Conservation (phyloP, 2,113 vertebrate species). For the Catharus fuscescens region DNA sequence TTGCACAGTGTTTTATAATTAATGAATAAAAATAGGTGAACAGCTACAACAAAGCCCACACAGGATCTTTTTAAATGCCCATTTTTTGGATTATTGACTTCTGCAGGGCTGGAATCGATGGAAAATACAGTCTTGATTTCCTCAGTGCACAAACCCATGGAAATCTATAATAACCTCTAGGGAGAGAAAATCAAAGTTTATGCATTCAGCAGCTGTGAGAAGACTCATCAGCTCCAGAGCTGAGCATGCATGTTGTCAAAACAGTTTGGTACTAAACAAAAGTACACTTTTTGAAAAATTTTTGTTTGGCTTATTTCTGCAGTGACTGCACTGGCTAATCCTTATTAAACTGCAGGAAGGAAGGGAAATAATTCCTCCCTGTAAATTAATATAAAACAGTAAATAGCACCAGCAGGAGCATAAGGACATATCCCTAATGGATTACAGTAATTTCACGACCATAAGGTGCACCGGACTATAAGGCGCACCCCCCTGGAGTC, state of each 20-base stretch:
- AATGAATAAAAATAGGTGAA: neutral
- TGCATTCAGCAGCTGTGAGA: neutral
- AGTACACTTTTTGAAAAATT: neutral
- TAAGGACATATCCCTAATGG: neutral
- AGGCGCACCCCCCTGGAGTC: too few relatives aligned
- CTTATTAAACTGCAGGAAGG: neutral
- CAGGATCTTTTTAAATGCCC: neutral
- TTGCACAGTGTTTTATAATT: neutral
- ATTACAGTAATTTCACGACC: neutral
- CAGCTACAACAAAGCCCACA: neutral
- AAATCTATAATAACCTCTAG: constrained; percentile 20
- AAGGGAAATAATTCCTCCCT: neutral
- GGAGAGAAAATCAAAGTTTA: constrained; percentile 15
- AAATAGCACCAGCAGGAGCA: neutral
- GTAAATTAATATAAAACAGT: neutral
- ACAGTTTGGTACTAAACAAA: neutral
- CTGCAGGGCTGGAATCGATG: neutral
- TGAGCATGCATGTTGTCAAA: neutral
- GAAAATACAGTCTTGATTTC: constrained; percentile 17
- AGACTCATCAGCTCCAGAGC: neutral
- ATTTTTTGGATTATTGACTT: constrained; percentile 8
- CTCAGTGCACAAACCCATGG: neutral
- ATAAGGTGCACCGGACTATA: too few relatives aligned
- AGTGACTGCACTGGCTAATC: neutral
- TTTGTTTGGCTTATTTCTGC: neutral